These are phyloP conservation scores for Chaitophorus viminalis DNA, from an alignment of 2,888 invertebrate species.

Conservation along the genomic window DNA sequence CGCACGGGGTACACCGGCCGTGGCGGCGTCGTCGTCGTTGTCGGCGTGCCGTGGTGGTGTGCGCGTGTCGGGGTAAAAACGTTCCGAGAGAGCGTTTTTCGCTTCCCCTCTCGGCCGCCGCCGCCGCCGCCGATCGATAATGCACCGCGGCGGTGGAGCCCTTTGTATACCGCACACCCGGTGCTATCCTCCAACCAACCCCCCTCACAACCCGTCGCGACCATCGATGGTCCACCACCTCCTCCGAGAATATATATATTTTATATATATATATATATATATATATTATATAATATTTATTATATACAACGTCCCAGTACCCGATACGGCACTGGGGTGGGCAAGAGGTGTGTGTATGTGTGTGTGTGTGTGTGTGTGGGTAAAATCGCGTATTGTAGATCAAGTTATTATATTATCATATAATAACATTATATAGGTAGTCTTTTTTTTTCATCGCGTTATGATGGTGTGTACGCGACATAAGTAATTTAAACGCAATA, in stretches of 20 bases:
- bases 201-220: too few species aligned
- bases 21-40: too few species aligned
- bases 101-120: constrained; percentile 49
- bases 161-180: constrained; percentile 57
- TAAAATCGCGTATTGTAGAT: not conserved
- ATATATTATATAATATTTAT: too few species aligned
- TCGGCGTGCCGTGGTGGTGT: not conserved
- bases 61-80: constrained; percentile 37
- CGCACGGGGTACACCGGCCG: constrained; percentile 14
- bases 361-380: not conserved
- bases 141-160: constrained; percentile 53
- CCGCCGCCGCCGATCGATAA: constrained; percentile 40
- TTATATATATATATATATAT: too few species aligned
- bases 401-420: too few species aligned
- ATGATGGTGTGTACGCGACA: not conserved
- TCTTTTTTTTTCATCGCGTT: too few species aligned
- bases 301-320: too few species aligned
- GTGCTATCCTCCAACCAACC: not conserved
- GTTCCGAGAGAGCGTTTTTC: constrained; percentile 53
- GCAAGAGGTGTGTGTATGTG: not conserved
- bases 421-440: not conserved
- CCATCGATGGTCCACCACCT: not conserved
- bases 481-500: too few species aligned
- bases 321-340: too few species aligned
- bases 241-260: not conserved